Evolutionary conservation across 2,797 vertebrate species (phyloP).

Genomic region (Pseudotriccus pelzelni): DNA sequence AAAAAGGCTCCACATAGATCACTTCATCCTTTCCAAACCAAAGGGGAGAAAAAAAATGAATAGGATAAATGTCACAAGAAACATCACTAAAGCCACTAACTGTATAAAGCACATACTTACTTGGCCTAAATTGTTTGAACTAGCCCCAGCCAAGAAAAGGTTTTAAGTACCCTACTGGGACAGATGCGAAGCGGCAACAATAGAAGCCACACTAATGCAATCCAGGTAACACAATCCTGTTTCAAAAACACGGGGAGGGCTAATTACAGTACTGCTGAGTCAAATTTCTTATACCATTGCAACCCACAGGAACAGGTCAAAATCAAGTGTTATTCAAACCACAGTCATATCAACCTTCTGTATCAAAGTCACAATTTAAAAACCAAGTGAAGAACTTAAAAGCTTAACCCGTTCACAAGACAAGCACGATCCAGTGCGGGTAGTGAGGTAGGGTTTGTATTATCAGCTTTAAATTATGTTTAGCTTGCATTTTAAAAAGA

Average conservation of each 20-base stretch:
- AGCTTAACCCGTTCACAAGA: conserved; percentile 78
- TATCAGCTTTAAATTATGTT: conserved; percentile 11
- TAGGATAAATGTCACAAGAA: conserved; percentile 76
- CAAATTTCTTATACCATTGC: conserved; percentile 79
- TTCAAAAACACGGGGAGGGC: conserved; percentile 80
- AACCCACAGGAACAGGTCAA: conserved; percentile 82
- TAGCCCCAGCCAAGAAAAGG: conserved; percentile 76
- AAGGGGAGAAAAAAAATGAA: conserved; percentile 53
- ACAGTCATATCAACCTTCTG: conserved; percentile 76
- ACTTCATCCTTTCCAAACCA: conserved; percentile 65
- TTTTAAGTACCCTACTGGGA: conserved; percentile 84
- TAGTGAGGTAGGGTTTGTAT: conserved; percentile 37
- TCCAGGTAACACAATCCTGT: conserved; percentile 83
- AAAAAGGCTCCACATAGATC: conserved; percentile 40
- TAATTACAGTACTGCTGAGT: conserved; percentile 83
- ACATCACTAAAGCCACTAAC: conserved; percentile 77
- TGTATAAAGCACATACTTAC: conserved; percentile 79
- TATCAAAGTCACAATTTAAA: conserved; percentile 82
- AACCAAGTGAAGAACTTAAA: conserved; percentile 77
- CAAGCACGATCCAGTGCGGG: conserved; percentile 29
- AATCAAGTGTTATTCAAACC: conserved; percentile 85
- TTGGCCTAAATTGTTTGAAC: conserved; percentile 82
- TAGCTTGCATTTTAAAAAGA: conserved; percentile 12
- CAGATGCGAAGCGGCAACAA: conserved; percentile 81
- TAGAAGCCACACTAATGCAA: conserved; percentile 82